Conservation (phyloP, 2,888 invertebrate species). For the Glyphotaelius pellucidus region DNA sequence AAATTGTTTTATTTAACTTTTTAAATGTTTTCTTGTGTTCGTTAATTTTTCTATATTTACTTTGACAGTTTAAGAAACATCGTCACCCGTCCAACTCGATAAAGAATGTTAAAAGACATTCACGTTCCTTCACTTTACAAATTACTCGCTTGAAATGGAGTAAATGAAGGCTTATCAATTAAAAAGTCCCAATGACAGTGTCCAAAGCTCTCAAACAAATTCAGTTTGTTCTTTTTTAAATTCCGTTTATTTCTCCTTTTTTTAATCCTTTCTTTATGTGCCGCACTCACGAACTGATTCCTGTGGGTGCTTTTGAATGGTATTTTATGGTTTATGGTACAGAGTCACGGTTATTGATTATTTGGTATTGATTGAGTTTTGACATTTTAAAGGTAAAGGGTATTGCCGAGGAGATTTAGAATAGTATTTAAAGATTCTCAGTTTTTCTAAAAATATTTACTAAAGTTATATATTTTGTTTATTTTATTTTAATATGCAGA, state of each 20-base stretch:
- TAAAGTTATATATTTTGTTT: no score
- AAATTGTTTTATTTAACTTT: neutral
- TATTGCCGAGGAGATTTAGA: neutral
- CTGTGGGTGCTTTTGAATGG: neutral
- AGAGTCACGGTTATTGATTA: constrained; percentile 21
- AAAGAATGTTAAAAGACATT: constrained; percentile 17
- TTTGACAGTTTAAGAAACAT: neutral
- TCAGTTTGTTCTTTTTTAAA: constrained; percentile 27
- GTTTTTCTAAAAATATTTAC: no score
- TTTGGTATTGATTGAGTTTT: constrained; percentile 24
- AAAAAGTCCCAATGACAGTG: constrained; percentile 27
- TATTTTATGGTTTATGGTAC: constrained; percentile 17
- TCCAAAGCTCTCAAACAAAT: constrained; percentile 28
- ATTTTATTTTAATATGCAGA: no score
- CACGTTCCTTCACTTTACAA: constrained; percentile 41
- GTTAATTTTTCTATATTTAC: neutral
- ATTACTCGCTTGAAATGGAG: constrained; percentile 35
- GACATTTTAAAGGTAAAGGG: neutral
- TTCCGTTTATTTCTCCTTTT: constrained; percentile 21
- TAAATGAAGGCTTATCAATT: constrained; percentile 47
- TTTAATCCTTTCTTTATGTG: neutral
- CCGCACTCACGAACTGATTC: constrained; percentile 33
- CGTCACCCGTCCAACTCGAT: neutral
- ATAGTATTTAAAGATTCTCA: no score
- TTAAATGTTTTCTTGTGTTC: no score